Base-by-base conservation (phyloP, 2,888 invertebrate species). In the Eubasilissa splendida region DNA sequence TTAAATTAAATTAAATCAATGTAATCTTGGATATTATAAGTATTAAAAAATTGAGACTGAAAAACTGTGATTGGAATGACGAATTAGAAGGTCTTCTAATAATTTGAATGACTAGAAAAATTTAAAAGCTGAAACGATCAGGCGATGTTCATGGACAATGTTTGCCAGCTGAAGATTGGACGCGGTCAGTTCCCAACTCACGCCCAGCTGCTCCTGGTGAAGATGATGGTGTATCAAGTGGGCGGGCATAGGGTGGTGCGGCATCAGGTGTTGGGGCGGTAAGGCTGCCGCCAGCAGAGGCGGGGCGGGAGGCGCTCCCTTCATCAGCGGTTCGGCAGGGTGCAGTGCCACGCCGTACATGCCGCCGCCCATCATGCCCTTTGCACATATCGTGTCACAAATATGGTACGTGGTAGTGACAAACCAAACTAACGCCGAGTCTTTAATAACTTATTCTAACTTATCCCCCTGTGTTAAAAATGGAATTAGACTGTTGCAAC, bases 201-300 rank as follows among this genome's bases (percentile, higher is more conserved):
- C 91, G 86, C 89, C 92, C 88, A 89, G 88, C 91, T 93, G 93
- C 91, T 92, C 93, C 86, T 92, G 93, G 92, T 91, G 92, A 91
- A 90, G 90, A 87, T 90, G 88, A 84, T 90, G 90, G 87, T 86
- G 86, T 79, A 86, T 86, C 85, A 87, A 87, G 86, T 91, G 92
- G 87, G 88, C 90, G 89, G 89, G 91, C 91, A 91, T 89, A 89
- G 90, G 88, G 86, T 90, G 90, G 86, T 88, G 89, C 86, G 90
- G 90, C 85, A 90, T 90, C 87, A 90, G 88, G 84, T 90, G 90
- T 71, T 90, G 89, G 84, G 90, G 90, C 86, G 90, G 89, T 88
- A 90, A 89, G 86, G 86, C 87, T 86, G 87, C 88, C 87, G 88
- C 87, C 90, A 91, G 89, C 90, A 92, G 90, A 87, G 92, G 91